Percentiles rank a stretch among this genome's conserved stretches.
Conservation (phyloP, 2,888 invertebrate genomes). For the Cataglyphis rosenhaueri region DNA sequence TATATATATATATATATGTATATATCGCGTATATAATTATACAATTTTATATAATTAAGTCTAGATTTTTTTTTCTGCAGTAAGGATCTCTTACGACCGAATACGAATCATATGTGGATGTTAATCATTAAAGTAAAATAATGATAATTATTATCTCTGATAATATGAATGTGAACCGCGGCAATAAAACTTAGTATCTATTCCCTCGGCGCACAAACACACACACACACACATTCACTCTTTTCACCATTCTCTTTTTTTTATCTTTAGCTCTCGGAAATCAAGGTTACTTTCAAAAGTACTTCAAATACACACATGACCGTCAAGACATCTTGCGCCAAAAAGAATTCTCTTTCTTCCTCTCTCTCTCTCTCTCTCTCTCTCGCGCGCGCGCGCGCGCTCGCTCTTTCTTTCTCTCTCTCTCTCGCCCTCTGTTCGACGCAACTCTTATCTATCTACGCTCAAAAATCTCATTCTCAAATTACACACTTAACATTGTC, state of each 20-base stretch:
- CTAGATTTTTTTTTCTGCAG: neutral
- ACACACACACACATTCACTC: neutral
- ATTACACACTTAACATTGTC: constrained; percentile 27
- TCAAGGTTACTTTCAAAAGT: constrained; percentile 53
- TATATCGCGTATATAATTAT: neutral
- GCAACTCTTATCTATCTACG: constrained; percentile 26
- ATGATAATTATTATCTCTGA: neutral
- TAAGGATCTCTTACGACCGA: neutral
- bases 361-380: neutral
- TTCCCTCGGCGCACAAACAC: constrained; percentile 6
- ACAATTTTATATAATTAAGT: constrained; percentile 20
- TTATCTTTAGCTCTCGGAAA: constrained; percentile 32
- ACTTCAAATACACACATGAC: constrained; percentile 36
- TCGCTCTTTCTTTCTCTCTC: neutral
- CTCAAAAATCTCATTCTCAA: constrained; percentile 15
- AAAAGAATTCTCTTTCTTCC: neutral
- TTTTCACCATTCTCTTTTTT: constrained; percentile 21
- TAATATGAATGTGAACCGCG: neutral
- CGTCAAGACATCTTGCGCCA: neutral
- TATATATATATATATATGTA: too few species aligned
- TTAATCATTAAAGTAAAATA: constrained; percentile 19
- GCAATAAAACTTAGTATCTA: constrained; percentile 26
- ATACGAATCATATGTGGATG: neutral
- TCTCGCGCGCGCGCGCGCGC: too few species aligned
- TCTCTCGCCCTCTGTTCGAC: neutral